These are phyloP conservation scores for Verasper variegatus DNA, from an alignment of 2,113 vertebrate genomes.

Conservation along the genomic window DNA sequence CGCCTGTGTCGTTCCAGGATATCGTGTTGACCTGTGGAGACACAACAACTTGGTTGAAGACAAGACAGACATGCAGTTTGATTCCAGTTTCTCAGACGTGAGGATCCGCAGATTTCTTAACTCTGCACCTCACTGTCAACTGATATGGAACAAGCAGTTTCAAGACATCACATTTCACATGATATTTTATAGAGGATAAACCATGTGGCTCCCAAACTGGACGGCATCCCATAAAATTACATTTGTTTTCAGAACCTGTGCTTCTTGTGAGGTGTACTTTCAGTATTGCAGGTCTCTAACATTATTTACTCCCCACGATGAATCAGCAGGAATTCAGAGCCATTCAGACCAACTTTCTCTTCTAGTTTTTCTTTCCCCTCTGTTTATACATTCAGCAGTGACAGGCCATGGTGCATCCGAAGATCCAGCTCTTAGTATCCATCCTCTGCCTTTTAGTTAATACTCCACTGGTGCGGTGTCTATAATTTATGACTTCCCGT, in stretches of 20 bases:
- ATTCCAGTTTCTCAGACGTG: no score
- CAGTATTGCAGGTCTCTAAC: neutral
- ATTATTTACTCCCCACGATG: neutral
- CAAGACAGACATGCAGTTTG: neutral
- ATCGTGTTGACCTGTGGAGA: constrained; percentile 94
- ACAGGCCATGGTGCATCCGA: neutral
- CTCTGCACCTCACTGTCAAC: no score
- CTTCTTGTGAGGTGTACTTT: no score
- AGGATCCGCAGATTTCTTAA: no score
- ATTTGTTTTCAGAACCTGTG: no score
- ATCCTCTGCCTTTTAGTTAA: neutral
- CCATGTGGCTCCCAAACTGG: no score
- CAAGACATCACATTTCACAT: no score
- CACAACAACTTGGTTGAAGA: neutral
- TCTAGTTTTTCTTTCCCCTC: neutral
- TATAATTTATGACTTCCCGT: neutral
- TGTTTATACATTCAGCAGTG: neutral
- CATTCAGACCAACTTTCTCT: neutral
- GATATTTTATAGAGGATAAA: no score
- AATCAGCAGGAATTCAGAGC: neutral
- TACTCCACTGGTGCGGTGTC: neutral
- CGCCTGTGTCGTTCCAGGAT: constrained; percentile 98
- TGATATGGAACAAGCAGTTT: no score
- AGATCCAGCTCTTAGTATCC: neutral
- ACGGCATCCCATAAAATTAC: no score